Evolutionary conservation across 2,797 vertebrate species (phyloP), one percentile per base, ranked within the genome.

Genomic region (Xyrichtys novacula): DNA sequence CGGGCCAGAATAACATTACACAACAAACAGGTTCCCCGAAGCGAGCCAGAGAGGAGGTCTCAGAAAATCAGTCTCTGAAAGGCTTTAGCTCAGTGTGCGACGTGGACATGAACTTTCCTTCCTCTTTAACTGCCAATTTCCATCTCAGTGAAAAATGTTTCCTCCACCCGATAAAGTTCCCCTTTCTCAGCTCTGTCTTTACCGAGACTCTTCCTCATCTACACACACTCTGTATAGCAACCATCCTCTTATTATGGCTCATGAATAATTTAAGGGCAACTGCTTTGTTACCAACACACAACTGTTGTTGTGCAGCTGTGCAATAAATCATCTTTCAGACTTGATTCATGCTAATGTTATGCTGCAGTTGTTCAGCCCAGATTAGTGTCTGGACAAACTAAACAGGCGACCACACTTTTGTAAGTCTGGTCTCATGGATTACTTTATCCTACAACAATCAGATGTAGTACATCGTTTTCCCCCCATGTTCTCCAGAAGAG

Each of bases 1-100:
- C 47, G 34, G 78, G 84, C 76, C 82, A 56, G 74, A 87, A 89
- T 76, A 86, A 77, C 82, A 80, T 80, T 77, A 67, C 65, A 74
- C 83, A 80, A 75, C 80, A 87, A 90, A 91, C 83, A 66, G 71
- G 63, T 55, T 83, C 85, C 88, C 83, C 15, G 52, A 77, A 87
- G 59, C 57, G 44, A 88, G 60, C 53, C 47, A 28, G 71, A 71
- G 68, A 67, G 7, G 63, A 75, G 66, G 83, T 49, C 44, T 71
- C 31, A 4, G 32, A 80, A 76, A 66, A 48, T 50, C 73, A 57
- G 44, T 42, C 54, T 71, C 49, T 64, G 50, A 76, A 71, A 66
- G 72, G 63, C 55, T 65, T 71, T 17, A 19, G 44, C 66, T 70
- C 46, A 19, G 57, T 7, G 44, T 59, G 71, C 20, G 44, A 50